Evolutionary conservation across 2,888 invertebrate species (phyloP), one percentile per base, ranked within the genome.

Genomic region (Chironomus tentans): DNA sequence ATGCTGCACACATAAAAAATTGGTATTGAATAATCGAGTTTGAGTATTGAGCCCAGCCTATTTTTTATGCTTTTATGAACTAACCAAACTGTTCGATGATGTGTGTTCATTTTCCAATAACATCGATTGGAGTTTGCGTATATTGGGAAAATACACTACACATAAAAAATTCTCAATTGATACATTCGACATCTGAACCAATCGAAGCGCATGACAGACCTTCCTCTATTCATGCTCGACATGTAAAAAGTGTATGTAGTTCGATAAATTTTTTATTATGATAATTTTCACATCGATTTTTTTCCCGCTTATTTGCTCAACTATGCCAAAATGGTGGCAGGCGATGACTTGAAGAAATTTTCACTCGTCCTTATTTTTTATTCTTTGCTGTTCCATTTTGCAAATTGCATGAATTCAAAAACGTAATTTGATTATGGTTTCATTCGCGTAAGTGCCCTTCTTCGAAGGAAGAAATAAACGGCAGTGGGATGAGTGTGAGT

Each of bases 71-170:
- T 22, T 15, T 3, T 6, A 56, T 24, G 28, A 28, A 28, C 6
- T 6, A 28, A 28, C 28, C 28, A 28, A 28, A 28, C 38, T 38
- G 38, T 38, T 38, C 38, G 38, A 38, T 38, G 38, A 56, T 56
- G 56, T 56, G 56, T 15, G 56, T 7, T 15, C n/a, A 18, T 15
- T 22, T 65, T 21, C 21, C 65, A 65, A 65, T 65, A 65, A 22
- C 22, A 21, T 65, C 62, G 72, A 72, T 72, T 72, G 28, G 72
- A 72, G 72, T 72, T 72, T 72, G 72, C 72, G 72, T 72, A 22
- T 38, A 38, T 38, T 28, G 28, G 28, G 12, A 48, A 18, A 15
- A 21, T 0, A 12, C 2, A 56, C 48, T 5, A 28, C 28, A 38
- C 10, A 38, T 22, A 70, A 72, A 72, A 72, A 72, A 50, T 5